Base-by-base conservation (phyloP, 2,113 vertebrate species). In the Panurus biarmicus region DNA sequence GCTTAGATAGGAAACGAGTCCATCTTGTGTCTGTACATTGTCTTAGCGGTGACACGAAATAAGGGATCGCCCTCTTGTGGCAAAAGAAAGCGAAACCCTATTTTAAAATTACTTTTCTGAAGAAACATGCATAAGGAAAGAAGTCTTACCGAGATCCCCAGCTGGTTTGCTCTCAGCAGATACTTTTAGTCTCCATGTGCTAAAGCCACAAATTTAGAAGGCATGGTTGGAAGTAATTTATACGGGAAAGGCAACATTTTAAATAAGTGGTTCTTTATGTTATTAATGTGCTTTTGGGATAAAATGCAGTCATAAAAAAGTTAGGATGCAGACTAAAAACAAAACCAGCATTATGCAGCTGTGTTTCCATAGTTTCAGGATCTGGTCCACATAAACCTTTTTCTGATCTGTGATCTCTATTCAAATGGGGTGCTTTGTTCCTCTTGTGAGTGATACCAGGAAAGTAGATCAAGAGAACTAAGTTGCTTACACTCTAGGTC, bases 1-100 rank as follows among this genome's bases (percentile, higher is more conserved):
- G 13, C 62, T 61, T 40, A 40, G 16, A 8, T 10, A 48, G 28
- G 47, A 44, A 93, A 48, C 2, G 6, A 87, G 31, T n/a, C 69
- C 50, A 40, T 44, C 36, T 51, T 10, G 25, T 14, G 23, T 61
- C 12, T 56, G 48, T 35, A 44, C 17, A 3, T 38, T 90, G 48
- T 33, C 40, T 64, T 48, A 33, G 31, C 5, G 22, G 31, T 10
- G 33, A 65, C 57, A 40, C 0, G 45, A 45, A 54, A 83, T 83
- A 56, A 81, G 31, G 64, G 69, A 75, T 80, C 96, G 93, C 97
- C 97, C 96, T 97, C 97, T 97, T 91, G 94, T 97, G 97, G 93
- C 61, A 31, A 67, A 61, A 91, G 53, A 56, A 16, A 62, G 42
- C 5, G 23, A 88, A 85, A 66, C 8, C 6, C 5, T 1, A 28